Conservation (phyloP, 2,113 vertebrate species). For the Amphiprion ocellaris region DNA sequence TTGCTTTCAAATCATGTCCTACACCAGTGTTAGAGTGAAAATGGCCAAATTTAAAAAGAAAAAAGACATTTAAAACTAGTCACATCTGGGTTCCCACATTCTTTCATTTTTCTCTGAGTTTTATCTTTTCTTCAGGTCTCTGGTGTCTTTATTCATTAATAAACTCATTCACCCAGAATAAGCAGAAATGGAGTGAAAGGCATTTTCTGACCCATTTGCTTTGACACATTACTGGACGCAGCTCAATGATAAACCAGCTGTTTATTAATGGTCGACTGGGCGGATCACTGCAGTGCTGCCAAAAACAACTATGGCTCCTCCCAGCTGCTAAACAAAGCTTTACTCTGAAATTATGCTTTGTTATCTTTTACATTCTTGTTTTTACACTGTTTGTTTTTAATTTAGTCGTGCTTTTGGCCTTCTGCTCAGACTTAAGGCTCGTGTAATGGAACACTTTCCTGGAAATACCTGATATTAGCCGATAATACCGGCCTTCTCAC, state of each 20-base stretch:
- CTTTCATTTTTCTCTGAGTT: not conserved
- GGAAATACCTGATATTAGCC: conserved; percentile 13
- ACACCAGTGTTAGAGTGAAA: too few relatives aligned
- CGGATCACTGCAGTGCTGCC: conserved; percentile 48
- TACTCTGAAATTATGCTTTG: conserved; percentile 49
- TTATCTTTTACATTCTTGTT: conserved; percentile 61
- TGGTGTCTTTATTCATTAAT: not conserved
- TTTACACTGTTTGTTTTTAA: conserved; percentile 62
- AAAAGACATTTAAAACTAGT: not conserved
- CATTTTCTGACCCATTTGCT: conserved; percentile 37
- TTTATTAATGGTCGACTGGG: conserved; percentile 45
- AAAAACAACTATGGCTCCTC: conserved; percentile 59
- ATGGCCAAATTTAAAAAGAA: too few relatives aligned
- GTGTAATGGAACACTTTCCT: conserved; percentile 34
- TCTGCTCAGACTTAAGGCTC: conserved; percentile 36
- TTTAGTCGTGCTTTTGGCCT: conserved; percentile 28
- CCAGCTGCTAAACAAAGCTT: conserved; percentile 54
- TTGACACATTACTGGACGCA: conserved; percentile 37
- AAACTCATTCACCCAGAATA: conserved; percentile 2
- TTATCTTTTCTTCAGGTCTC: not conserved
- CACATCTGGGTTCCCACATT: not conserved
- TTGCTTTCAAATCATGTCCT: too few relatives aligned
- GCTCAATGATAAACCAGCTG: conserved; percentile 56
- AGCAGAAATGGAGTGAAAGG: conserved; percentile 9
- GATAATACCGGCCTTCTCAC: not conserved